Evolutionary conservation across 1,140 invertebrate genomes (phyloP).

Genomic region (Paramacrobiotus metropolitanus): DNA sequence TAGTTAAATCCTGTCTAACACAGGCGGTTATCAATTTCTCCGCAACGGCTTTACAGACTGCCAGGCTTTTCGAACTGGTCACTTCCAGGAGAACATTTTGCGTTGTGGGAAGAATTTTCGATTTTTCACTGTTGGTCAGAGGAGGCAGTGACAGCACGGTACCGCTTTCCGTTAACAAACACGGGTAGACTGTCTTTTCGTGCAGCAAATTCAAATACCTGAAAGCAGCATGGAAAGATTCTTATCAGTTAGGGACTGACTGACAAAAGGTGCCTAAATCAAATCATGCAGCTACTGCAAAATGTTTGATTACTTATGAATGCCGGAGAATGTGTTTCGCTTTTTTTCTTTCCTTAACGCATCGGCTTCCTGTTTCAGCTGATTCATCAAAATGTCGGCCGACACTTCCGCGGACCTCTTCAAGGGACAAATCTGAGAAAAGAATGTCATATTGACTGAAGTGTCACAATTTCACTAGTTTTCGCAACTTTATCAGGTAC

Average conservation of each 20-base stretch:
- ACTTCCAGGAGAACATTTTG: constrained; percentile 48
- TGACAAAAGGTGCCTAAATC: too few relatives aligned
- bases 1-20: too few relatives aligned
- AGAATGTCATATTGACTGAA: constrained; percentile 10
- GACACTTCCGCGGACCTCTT: constrained; percentile 32
- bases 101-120: constrained; percentile 39
- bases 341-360: constrained; percentile 41
- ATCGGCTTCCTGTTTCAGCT: constrained; percentile 44
- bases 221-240: too few relatives aligned
- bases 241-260: too few relatives aligned
- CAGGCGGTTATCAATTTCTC: too few relatives aligned
- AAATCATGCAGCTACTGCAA: too few relatives aligned
- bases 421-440: constrained; percentile 34
- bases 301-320: constrained; percentile 58
- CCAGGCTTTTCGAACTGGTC: constrained; percentile 38
- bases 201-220: constrained; percentile 48
- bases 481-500: too few relatives aligned
- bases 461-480: too few relatives aligned
- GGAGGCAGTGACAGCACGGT: constrained; percentile 55
- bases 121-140: constrained; percentile 50
- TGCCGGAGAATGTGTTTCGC: constrained; percentile 47
- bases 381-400: constrained; percentile 37
- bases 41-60: constrained; percentile 40
- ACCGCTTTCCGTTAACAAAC: constrained; percentile 32
- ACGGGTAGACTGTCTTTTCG: constrained; percentile 43